These are phyloP conservation scores for Ornithorhynchus anatinus DNA, from an alignment of 2,113 vertebrate species.

Conservation along the genomic window DNA sequence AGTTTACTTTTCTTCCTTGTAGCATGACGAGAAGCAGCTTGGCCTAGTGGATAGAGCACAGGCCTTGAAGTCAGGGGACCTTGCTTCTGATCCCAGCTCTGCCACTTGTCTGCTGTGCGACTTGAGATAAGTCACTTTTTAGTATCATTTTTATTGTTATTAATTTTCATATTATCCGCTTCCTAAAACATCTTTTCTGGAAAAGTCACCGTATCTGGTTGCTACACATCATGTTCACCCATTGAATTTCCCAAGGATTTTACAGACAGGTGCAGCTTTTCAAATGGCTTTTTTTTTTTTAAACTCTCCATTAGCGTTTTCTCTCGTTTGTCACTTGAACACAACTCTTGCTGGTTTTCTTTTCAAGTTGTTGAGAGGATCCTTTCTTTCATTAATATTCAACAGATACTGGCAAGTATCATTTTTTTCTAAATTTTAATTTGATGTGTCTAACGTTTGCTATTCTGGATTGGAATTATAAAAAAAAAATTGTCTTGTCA, in stretches of 20 bases:
- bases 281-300: neutral
- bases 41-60: too few relatives aligned
- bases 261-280: neutral
- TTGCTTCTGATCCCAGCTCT: too few relatives aligned
- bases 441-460: neutral
- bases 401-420: neutral
- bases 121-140: neutral
- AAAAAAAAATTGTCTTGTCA: fast-evolving
- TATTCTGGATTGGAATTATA: neutral
- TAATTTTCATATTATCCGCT: neutral
- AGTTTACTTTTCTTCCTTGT: too few relatives aligned
- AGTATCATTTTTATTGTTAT: neutral
- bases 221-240: neutral
- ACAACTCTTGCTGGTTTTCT: neutral
- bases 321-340: neutral
- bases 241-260: neutral
- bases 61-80: too few relatives aligned
- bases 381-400: neutral
- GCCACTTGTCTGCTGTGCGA: too few relatives aligned
- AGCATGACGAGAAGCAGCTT: too few relatives aligned
- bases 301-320: neutral
- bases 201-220: neutral
- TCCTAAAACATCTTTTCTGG: neutral
- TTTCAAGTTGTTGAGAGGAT: neutral
- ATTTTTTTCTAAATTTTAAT: neutral